Evolutionary conservation across 2,797 vertebrate genomes (phyloP).

Genomic region (Neosalanx taihuensis): DNA sequence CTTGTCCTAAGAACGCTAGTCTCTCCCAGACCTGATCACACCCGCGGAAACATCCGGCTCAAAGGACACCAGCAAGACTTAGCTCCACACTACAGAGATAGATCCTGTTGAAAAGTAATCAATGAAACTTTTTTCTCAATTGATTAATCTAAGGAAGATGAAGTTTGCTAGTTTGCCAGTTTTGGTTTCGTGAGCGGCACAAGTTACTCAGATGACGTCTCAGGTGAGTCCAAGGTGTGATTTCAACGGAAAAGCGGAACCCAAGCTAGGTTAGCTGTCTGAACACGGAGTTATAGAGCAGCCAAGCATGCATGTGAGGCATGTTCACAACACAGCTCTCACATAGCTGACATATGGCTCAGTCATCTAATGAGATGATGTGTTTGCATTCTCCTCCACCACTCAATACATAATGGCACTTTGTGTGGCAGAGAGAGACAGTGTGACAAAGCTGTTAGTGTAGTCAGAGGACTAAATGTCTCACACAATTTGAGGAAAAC

Average conservation of each 20-base stretch:
- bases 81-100: not conserved
- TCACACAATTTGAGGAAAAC: not conserved
- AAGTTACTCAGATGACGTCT: not conserved
- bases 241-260: not conserved
- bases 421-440: conserved; percentile 50
- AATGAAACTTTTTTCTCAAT: not conserved
- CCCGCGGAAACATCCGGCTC: not conserved
- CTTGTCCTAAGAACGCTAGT: conserved; percentile 22
- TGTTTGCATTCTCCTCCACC: conserved; percentile 50
- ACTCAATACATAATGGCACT: conserved; percentile 38
- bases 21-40: conserved; percentile 39
- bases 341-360: conserved; percentile 23
- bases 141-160: not conserved
- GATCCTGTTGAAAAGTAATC: not conserved
- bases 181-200: not conserved
- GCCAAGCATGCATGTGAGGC: not conserved
- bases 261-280: not conserved
- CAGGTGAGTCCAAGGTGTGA: not conserved
- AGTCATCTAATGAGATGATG: conserved; percentile 53
- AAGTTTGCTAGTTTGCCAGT: not conserved
- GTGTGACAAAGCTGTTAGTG: conserved; percentile 23
- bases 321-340: conserved; percentile 6
- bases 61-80: not conserved
- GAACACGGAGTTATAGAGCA: conserved; percentile 11
- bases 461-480: conserved; percentile 41